A percentile compares a stretch with the other conserved stretches of the same genome.
Evolutionary conservation across 2,113 vertebrate species (phyloP).

Genomic region (Nerophis lumbriciformis): DNA sequence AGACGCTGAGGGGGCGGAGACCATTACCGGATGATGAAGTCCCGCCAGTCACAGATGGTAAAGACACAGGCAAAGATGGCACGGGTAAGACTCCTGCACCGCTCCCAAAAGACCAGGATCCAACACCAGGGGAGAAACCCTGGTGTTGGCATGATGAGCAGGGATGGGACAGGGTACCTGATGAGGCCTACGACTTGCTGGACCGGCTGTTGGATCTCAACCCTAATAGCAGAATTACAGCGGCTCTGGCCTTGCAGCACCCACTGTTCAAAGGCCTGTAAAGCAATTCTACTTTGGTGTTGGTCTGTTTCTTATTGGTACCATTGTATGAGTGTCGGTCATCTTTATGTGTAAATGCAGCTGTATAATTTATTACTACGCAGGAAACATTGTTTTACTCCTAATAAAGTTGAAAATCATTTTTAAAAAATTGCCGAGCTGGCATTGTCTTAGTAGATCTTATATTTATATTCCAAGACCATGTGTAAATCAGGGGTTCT

Average conservation of each 20-base stretch:
- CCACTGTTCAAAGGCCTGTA: slow-evolving; percentile 78
- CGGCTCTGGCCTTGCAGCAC: slow-evolving; percentile 80
- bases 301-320: no score
- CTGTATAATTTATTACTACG: no score
- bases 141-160: slow-evolving; percentile 36
- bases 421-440: no score
- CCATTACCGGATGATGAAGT: slow-evolving; percentile 23
- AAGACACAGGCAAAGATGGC: slow-evolving; percentile 2
- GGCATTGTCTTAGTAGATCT: no score
- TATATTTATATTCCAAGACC: no score
- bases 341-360: no score
- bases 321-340: no score
- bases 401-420: no score
- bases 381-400: no score
- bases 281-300: neutral
- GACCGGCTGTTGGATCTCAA: slow-evolving; percentile 91
- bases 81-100: neutral
- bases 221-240: slow-evolving; percentile 87
- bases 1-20: slow-evolving; percentile 76
- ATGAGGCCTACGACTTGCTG: slow-evolving; percentile 88
- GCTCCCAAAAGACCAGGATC: neutral
- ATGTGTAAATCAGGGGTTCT: no score
- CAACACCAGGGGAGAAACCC: neutral
- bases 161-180: slow-evolving; percentile 84
- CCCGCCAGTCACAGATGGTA: slow-evolving; percentile 10